Evolutionary conservation across 2,113 vertebrate genomes (phyloP), one percentile per base, ranked within the genome.

Genomic region (Odocoileus virginianus): DNA sequence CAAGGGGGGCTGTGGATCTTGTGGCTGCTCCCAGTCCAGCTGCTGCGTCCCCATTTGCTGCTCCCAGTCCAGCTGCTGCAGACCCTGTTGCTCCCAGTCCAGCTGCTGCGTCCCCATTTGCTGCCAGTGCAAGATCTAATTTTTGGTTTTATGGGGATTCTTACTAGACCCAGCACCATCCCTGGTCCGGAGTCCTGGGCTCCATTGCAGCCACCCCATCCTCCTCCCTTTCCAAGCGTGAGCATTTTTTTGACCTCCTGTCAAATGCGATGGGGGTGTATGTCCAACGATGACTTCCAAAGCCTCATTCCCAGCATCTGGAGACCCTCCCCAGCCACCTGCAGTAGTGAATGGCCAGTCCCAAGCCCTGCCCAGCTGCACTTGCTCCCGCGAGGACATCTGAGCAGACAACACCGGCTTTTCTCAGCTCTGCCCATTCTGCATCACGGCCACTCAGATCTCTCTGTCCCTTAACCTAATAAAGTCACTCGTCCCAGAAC

Each of bases 71-170:
- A 81, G 78, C 57, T 87, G 90, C 78, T 96, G 76, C 10, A 9
- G 36, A 2, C 50, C 67, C 40, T 4, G n/a, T 13, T 85, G 45
- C 6, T 79, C 2, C 40, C 36, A 55, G 30, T n/a, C 30, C 25
- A 81, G 52, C 55, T 55, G 55, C 55, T 55, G 55, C 7, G 54
- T 21, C 54, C 54, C 54, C 7, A 19, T 55, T 21, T 55, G 54
- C 54, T 55, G 95, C 95, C 89, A 92, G 47, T 3, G 57, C 52
- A 81, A 97, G 87, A 79, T 93, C 7, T 96, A 52, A 93, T 9
- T 54, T 78, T 55, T 1, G 1, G 28, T 19, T 87, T 67, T 17
- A 6, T 27, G 16, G 16, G 23, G 13, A 67, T 33, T 78, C 52
- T 60, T 47, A 28, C 50, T 40, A 23, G 40, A 78, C 50, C 5